phyloP scores from a whole-genome alignment of 2,113 vertebrate species.

The Trachemys scripta region DNA sequence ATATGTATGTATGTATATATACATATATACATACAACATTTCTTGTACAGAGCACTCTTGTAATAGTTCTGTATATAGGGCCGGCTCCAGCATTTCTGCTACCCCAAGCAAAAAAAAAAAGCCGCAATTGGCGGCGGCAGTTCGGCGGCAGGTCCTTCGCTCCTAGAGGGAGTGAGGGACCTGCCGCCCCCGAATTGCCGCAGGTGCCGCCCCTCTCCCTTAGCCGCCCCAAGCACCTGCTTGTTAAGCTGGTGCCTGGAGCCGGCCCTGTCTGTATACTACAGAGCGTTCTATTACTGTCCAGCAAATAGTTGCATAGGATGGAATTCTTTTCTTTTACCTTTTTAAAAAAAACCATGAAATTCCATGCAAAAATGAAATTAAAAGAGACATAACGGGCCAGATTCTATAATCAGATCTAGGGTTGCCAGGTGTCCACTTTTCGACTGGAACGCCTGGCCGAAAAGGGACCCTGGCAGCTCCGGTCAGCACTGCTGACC shows the following conservation, averaged over 20 bases:
- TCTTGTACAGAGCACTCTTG: not conserved
- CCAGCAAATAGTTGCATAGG: not conserved
- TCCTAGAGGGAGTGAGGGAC: too few species aligned
- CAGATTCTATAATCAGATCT: not conserved
- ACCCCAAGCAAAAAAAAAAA: too few species aligned
- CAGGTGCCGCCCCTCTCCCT: too few species aligned
- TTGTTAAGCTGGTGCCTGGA: too few species aligned
- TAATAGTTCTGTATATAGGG: not conserved
- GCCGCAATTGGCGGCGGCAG: too few species aligned
- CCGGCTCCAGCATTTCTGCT: too few species aligned
- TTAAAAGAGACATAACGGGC: not conserved
- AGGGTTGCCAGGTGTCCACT: too few species aligned
- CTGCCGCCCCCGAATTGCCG: too few species aligned
- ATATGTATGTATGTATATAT: not conserved
- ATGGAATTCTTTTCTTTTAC: not conserved
- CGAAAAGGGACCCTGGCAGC: too few species aligned
- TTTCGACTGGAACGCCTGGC: not conserved
- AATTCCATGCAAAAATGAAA: not conserved
- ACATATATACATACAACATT: not conserved
- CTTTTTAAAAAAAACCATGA: not conserved
- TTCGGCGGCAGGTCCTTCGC: too few species aligned
- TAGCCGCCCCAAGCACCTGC: too few species aligned
- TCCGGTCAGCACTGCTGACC: too few species aligned
- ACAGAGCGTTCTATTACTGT: not conserved
- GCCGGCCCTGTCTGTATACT: not conserved